phyloP scores from a whole-genome alignment of 1,140 invertebrate species.

The Drosophila arizonae region DNA sequence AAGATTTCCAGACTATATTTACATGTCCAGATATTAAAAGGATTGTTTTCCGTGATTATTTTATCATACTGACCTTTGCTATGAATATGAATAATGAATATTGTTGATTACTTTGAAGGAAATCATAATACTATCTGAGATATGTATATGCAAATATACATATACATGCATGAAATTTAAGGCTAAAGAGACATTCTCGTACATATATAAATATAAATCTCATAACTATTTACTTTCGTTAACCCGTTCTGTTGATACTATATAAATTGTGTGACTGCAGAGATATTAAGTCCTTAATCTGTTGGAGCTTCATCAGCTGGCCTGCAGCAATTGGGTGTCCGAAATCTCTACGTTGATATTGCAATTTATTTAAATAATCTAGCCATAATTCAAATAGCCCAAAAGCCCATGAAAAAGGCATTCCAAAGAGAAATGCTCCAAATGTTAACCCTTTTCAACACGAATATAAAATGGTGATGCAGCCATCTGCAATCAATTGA shows the following conservation, averaged over 20 bases:
- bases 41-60: not conserved
- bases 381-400: slow-evolving; percentile 66
- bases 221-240: not conserved
- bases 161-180: not conserved
- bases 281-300: slow-evolving; percentile 9
- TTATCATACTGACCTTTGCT: not conserved
- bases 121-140: too few species aligned
- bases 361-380: slow-evolving; percentile 73
- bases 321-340: not conserved
- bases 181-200: not conserved
- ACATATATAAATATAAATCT: not conserved
- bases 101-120: too few species aligned
- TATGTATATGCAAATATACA: too few species aligned
- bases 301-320: not conserved
- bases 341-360: slow-evolving; percentile 37
- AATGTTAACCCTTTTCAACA: slow-evolving; percentile 65
- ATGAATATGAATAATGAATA: too few species aligned
- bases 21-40: too few species aligned
- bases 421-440: slow-evolving; percentile 28
- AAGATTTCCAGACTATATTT: too few species aligned
- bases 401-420: slow-evolving; percentile 15
- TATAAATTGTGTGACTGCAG: not conserved
- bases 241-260: not conserved
- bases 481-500: slow-evolving; percentile 64
- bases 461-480: slow-evolving; percentile 52